Conservation (phyloP, 2,797 vertebrate genomes). For the Molossus alvarezi region DNA sequence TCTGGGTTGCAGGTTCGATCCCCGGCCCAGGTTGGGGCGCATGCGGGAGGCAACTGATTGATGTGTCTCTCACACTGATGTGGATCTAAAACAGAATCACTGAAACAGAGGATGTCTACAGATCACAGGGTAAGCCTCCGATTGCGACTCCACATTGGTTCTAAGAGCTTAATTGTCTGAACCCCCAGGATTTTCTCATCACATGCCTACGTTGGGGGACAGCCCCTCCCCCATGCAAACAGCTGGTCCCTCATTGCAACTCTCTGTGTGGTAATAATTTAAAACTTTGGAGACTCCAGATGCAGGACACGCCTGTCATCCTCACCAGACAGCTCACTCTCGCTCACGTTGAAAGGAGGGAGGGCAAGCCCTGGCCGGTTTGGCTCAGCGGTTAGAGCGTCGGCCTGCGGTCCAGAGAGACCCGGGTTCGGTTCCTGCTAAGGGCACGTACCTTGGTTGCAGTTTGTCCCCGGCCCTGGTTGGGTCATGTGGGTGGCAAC, state of each 20-base stretch:
- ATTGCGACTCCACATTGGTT: not conserved
- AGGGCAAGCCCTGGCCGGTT: no score
- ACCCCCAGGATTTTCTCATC: not conserved
- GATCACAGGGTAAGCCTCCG: not conserved
- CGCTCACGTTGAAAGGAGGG: not conserved
- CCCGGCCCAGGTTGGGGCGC: no score
- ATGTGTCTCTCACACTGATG: no score
- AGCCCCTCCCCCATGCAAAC: not conserved
- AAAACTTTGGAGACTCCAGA: not conserved
- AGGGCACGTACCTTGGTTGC: no score
- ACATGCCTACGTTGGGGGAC: fast-evolving
- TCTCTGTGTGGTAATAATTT: not conserved
- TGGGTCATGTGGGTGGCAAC: no score
- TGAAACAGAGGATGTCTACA: not conserved
- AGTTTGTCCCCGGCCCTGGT: no score
- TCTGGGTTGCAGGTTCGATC: no score
- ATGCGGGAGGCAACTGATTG: no score
- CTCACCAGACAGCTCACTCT: not conserved
- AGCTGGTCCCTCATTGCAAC: not conserved
- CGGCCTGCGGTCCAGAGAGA: no score
- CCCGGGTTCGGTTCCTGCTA: no score
- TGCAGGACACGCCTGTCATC: not conserved
- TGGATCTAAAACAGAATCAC: not conserved
- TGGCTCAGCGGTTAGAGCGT: no score
- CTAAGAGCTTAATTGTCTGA: not conserved